phyloP scores from a whole-genome alignment of 2,888 invertebrate species.

The Gandaritis pyraliata region DNA sequence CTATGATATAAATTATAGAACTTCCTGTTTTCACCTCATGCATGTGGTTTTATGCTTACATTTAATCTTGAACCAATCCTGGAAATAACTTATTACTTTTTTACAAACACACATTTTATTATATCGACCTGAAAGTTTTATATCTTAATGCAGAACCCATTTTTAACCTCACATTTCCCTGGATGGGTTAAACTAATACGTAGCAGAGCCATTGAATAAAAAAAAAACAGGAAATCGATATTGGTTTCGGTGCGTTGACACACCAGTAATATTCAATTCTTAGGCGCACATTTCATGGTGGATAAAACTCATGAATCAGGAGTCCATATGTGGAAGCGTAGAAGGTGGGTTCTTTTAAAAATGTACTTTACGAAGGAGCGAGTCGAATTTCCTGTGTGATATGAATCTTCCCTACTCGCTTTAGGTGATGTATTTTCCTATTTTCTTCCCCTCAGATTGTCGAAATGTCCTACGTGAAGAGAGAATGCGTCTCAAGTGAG shows the following conservation, averaged over 20 bases:
- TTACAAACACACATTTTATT: neutral
- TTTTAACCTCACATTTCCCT: slow-evolving; percentile 16
- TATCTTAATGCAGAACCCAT: slow-evolving; percentile 3
- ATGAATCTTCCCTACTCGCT: slow-evolving; percentile 83
- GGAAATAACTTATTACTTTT: too few relatives aligned
- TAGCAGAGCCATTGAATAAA: slow-evolving; percentile 21
- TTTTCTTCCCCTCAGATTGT: slow-evolving; percentile 69
- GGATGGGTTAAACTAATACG: slow-evolving; percentile 17
- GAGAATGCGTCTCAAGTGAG: slow-evolving; percentile 39
- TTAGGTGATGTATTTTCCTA: slow-evolving; percentile 84
- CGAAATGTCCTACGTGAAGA: slow-evolving; percentile 49
- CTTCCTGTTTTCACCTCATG: too few relatives aligned
- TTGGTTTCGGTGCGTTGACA: slow-evolving; percentile 61
- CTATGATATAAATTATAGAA: too few relatives aligned
- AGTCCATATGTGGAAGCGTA: slow-evolving; percentile 76
- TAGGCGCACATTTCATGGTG: slow-evolving; percentile 77
- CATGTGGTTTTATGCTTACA: too few relatives aligned
- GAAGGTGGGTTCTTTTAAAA: slow-evolving; percentile 75
- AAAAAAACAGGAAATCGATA: slow-evolving; percentile 46
- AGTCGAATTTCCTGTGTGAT: slow-evolving; percentile 82
- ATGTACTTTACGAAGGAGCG: slow-evolving; percentile 68
- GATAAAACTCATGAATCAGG: slow-evolving; percentile 83
- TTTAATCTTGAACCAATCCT: too few relatives aligned
- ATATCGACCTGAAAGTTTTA: neutral
- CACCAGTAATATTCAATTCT: slow-evolving; percentile 76